Evolutionary conservation across 2,797 vertebrate genomes (phyloP).

Genomic region (Lutjanus campechanus): DNA sequence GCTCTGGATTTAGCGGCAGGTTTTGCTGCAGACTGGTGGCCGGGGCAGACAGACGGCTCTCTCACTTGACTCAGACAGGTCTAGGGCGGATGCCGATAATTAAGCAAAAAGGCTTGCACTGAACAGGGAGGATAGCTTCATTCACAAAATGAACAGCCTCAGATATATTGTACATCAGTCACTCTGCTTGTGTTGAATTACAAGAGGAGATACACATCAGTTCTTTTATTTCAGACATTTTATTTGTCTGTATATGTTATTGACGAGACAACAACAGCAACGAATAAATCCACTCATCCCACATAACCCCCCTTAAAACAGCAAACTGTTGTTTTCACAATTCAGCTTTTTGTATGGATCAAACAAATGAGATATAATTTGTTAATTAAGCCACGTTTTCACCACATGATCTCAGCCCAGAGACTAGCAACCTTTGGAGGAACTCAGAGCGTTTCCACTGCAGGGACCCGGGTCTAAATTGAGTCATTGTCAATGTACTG

Average conservation of each 20-base stretch:
- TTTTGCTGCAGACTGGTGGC: slow-evolving; percentile 30
- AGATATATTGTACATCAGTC: slow-evolving; percentile 14
- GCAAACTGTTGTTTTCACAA: background rate
- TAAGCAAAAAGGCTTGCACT: slow-evolving; percentile 30
- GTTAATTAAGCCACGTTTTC: too few relatives aligned
- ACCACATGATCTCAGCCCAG: too few relatives aligned
- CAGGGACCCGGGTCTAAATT: too few relatives aligned
- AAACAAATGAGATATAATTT: too few relatives aligned
- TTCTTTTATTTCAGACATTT: slow-evolving; percentile 2
- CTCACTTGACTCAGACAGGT: slow-evolving; percentile 26
- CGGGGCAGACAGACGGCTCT: slow-evolving; percentile 7
- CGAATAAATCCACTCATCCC: background rate
- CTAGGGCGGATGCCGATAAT: slow-evolving; percentile 20
- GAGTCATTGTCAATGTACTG: too few relatives aligned
- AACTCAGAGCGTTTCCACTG: too few relatives aligned
- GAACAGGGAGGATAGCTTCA: slow-evolving; percentile 27
- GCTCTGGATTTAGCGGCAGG: slow-evolving; percentile 36
- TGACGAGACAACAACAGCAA: background rate
- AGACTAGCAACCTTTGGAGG: too few relatives aligned
- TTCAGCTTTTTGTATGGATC: too few relatives aligned
- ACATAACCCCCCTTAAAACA: background rate
- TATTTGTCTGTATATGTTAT: background rate
- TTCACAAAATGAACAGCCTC: slow-evolving; percentile 33
- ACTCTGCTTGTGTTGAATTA: background rate
- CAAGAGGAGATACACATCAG: background rate